Base-by-base conservation (phyloP, 2,888 invertebrate genomes). In the Rhagonycha lutea region DNA sequence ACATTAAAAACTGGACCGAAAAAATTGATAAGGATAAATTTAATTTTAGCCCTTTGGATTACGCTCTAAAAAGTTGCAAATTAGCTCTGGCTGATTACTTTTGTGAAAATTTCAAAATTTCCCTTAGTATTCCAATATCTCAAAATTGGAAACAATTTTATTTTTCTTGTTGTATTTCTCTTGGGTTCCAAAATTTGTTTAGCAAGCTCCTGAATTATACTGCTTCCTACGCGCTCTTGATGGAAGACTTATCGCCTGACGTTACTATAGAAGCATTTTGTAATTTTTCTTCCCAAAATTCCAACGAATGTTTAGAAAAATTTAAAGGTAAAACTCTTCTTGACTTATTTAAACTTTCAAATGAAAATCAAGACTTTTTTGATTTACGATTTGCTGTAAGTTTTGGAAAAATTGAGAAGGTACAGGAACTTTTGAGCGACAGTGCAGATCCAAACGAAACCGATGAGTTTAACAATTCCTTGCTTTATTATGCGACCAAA, bases 1-100 rank as follows among this genome's bases (percentile, higher is more conserved):
- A 23, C 12, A 12, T 11, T 62, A 3, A 0, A 3, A 18, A 18
- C 10, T 47, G 62, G 4, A 0, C 18, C 62, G 11, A 62, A 18
- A 24, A 62, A 65, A 23, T 62, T 10, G 23, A 12, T 2, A 68
- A 62, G 4, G 69, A 73, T 14, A 14, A 47, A 47, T 47, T 47
- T 47, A 47, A 47, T n/a, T 47, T n/a, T 47, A 47, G 47, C 14
- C 10, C 65, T 14, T 47, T 73, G 14, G 62, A 62, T 18, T 73
- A 69, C 23, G 73, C 73, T 4, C 0, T 73, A 3, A 60, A 18
- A n/a, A 18, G 10, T 5, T 29, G 61, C 3, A 60, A 68, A 10
- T 68, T 69, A 5, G 32, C 62, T 23, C 26, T 73, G 7, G 73
- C 73, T 8, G 62, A 73, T 62, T 24, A 69, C 7, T 28, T 72